Evolutionary conservation across 2,888 invertebrate genomes (phyloP), one percentile per base, ranked within the genome.

Genomic region (Psylliodes chrysocephalus): DNA sequence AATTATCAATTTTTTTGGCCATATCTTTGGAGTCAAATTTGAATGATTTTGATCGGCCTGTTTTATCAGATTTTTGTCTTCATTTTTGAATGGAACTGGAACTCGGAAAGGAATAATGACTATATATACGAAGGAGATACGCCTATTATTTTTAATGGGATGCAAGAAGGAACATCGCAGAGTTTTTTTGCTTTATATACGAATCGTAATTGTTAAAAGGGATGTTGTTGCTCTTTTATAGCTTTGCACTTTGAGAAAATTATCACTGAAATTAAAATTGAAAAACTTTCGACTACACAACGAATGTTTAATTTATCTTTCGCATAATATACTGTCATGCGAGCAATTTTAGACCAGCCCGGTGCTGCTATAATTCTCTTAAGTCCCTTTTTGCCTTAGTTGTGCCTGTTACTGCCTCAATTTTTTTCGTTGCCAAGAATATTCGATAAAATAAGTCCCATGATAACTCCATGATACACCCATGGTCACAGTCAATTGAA

Each of bases 141-240:
- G 18, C 14, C 18, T 42, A 42, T 42, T 42, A 42, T 42, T 42
- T 42, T 42, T 42, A 42, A 42, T 42, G 42, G 18, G 42, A 42
- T 42, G 18, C 42, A 42, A 10, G 38, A 38, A 38, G 14, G 38
- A 14, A 14, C 15, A 3, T 14, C 14, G 4, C 4, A 15, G 14
- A 12, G 12, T 38, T 38, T 38, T 38, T 38, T 38, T 38, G 38
- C 10, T n/a, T n/a, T n/a, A n/a, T n/a, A n/a, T n/a, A 7, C 10
- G 7, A 38, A 38, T 38, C 38, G 5, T 30, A 30, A 30, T 30
- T 30, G 30, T 30, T 6, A 30, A 10, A 8, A 2, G 30, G 30
- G n/a, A n/a, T n/a, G n/a, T 8, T 30, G 30, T 30, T 30, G 30
- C 30, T 30, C 30, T 30, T 30, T 30, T 10, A 10, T 30, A 30